phyloP scores from a whole-genome alignment of 2,888 invertebrate genomes.

The Diarsia brunnea region DNA sequence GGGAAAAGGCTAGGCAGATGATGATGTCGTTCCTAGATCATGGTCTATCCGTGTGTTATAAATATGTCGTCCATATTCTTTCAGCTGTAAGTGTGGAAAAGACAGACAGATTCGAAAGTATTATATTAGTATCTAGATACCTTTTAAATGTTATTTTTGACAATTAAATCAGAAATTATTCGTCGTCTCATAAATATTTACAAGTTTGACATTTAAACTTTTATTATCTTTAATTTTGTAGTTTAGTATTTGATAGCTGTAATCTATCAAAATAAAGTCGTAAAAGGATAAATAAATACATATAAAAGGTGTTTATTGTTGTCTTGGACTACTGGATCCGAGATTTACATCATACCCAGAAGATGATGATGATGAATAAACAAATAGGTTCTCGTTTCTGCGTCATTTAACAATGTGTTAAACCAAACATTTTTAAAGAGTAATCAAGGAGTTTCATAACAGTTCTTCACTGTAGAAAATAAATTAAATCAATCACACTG shows the following conservation, averaged over 20 bases:
- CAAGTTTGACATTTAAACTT: slow-evolving; percentile 59
- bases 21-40: no score
- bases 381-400: neutral
- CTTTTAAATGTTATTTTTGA: slow-evolving; percentile 5
- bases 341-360: neutral
- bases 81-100: neutral
- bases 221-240: slow-evolving; percentile 48
- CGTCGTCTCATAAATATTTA: slow-evolving; percentile 54
- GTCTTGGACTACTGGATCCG: slow-evolving; percentile 8
- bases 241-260: slow-evolving; percentile 36
- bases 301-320: slow-evolving; percentile 29
- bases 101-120: neutral
- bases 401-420: no score
- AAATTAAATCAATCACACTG: neutral
- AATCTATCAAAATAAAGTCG: slow-evolving; percentile 42
- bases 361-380: neutral
- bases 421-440: neutral
- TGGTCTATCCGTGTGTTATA: neutral
- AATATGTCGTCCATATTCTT: neutral
- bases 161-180: slow-evolving; percentile 24
- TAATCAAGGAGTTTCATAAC: neutral
- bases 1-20: no score
- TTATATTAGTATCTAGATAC: neutral
- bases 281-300: slow-evolving; percentile 35
- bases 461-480: neutral